Percentiles rank a stretch among this genome's conserved stretches.
Evolutionary conservation across 1,140 invertebrate species (phyloP).

Genomic region (Penaeus chinensis): DNA sequence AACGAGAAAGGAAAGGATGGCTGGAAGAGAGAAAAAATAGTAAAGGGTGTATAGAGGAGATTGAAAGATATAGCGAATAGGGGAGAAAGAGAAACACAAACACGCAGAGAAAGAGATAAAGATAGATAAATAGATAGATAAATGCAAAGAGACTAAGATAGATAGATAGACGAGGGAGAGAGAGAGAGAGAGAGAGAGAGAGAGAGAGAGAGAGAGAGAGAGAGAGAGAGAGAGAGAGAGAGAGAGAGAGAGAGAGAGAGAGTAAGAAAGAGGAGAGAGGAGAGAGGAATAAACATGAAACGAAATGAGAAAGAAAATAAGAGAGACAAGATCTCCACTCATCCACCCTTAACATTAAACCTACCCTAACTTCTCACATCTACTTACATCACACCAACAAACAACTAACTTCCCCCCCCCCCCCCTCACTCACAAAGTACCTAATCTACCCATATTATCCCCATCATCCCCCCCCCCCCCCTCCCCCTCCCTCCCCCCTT

Average conservation of each 20-base stretch:
- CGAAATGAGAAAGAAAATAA: not conserved
- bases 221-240: slow-evolving; percentile 23
- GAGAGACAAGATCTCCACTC: not conserved
- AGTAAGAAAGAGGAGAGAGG: slow-evolving; percentile 18
- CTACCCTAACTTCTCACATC: too few species aligned
- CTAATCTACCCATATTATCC: too few species aligned
- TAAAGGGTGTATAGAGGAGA: too few species aligned
- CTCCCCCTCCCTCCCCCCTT: not conserved
- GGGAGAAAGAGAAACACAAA: too few species aligned
- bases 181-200: slow-evolving; percentile 25
- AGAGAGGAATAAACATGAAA: not conserved
- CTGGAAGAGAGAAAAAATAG: too few species aligned
- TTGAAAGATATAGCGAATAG: too few species aligned
- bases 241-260: slow-evolving; percentile 28
- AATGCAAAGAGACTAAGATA: not conserved
- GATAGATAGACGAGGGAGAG: slow-evolving; percentile 9
- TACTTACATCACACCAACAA: too few species aligned
- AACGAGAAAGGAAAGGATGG: not conserved
- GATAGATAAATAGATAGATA: not conserved
- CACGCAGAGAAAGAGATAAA: too few species aligned
- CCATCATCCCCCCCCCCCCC: too few species aligned
- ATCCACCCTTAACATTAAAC: not conserved
- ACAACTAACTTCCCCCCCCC: too few species aligned
- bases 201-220: slow-evolving; percentile 19
- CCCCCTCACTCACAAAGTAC: too few species aligned